Base-by-base conservation (phyloP, 1,140 invertebrate species). In the Scaptomyza hsui region DNA sequence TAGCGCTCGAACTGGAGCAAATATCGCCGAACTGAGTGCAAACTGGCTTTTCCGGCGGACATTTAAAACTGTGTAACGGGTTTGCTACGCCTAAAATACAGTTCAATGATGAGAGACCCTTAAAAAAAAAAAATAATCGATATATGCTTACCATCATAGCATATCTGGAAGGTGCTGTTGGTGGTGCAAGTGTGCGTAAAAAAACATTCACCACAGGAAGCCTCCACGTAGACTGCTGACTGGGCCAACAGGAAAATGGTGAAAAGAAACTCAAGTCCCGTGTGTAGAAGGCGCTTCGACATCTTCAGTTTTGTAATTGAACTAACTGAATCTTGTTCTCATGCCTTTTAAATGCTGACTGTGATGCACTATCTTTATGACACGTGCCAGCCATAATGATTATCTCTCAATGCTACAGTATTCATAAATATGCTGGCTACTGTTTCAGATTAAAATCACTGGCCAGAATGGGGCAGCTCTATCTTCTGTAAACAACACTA, bases 351-450 rank as follows among this genome's bases (percentile, higher is more conserved):
- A 86, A 69, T 61, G 63, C 65, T 49, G 24, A 1, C 10, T 42
- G 2, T 9, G 21, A 5, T 1, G 12, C 21, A 9, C 48, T 77
- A 85, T 85, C 81, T 85, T 81, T 85, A 77, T 48, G 48, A 15
- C 6, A 37, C 3, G 24, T 24, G n/a, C n/a, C 45, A 35, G 39
- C 39, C 19, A 29, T 10, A 16, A 13, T 7, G 16, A 7, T 69
- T 80, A 85, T 85, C 82, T 86, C 32, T 62, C 80, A 83, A 83
- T 83, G 80, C 47, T 78, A 69, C 10, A 5, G 9, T 19, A 44
- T 21, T 26, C 42, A 75, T 82, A 75, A 78, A 78, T 37, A 35
- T 64, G 37, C 18, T 71, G 32, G 57, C 59, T 63, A 53, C 67
- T 24, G 67, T 71, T 16, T 37, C 4, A 4, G 6, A 4, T 12